Evolutionary conservation across 2,113 vertebrate genomes (phyloP).

Genomic region (Pygoscelis antarcticus): DNA sequence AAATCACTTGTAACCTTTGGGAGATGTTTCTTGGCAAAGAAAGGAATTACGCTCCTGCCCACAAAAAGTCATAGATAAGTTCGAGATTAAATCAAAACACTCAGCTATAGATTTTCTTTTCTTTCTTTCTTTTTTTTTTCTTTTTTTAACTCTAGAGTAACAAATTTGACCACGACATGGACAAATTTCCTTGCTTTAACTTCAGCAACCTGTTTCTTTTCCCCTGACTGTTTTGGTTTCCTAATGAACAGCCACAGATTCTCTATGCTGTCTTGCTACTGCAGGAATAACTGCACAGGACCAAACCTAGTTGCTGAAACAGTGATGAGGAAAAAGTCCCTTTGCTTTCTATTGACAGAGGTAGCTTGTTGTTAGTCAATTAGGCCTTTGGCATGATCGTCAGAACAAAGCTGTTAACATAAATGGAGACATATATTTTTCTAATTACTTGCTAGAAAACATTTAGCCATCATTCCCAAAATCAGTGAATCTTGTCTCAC

Average conservation of each 20-base stretch:
- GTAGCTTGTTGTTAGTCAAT: constrained; percentile 47
- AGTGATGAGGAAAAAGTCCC: constrained; percentile 23
- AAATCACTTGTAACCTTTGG: constrained; percentile 25
- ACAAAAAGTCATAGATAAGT: constrained; percentile 36
- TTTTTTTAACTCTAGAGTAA: neutral
- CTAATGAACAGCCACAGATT: constrained; percentile 3
- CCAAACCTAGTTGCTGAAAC: constrained; percentile 36
- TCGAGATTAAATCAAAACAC: constrained; percentile 37
- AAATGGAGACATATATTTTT: constrained; percentile 5
- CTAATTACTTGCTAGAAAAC: constrained; percentile 56
- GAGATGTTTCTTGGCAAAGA: constrained; percentile 53
- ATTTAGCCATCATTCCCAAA: constrained; percentile 31
- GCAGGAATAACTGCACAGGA: constrained; percentile 38
- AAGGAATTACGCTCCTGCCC: constrained; percentile 1
- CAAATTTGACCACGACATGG: constrained; percentile 16
- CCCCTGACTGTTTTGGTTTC: constrained; percentile 51
- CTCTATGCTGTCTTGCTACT: constrained; percentile 33
- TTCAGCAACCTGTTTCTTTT: constrained; percentile 30
- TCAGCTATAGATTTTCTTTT: neutral
- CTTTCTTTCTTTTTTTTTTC: neutral
- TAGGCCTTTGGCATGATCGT: constrained; percentile 38
- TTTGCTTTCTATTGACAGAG: constrained; percentile 62
- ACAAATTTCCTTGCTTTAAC: constrained; percentile 46
- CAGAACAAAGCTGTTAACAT: constrained; percentile 18
- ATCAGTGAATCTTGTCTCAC: constrained; percentile 65